Conservation (phyloP, 2,113 vertebrate genomes). For the Neomonachus schauinslandi region DNA sequence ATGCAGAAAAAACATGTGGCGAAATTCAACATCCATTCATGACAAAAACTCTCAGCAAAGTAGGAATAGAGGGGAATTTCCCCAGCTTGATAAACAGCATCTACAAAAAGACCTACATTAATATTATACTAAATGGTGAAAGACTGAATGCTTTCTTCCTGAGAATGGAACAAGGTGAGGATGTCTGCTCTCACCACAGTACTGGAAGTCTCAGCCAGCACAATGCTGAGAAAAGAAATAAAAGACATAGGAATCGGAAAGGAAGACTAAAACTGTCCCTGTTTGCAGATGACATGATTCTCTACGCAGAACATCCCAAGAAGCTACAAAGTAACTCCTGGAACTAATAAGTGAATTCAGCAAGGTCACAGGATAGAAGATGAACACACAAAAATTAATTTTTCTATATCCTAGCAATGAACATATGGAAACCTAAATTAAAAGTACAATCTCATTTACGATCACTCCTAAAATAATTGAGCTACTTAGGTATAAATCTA, state of each 20-base stretch:
- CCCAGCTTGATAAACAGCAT: neutral
- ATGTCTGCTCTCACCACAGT: neutral
- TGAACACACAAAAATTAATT: neutral
- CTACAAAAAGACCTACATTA: neutral
- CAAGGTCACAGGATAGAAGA: neutral
- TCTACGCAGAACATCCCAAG: neutral
- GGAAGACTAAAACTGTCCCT: slow-evolving; percentile 7
- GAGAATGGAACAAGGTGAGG: neutral
- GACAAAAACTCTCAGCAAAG: slow-evolving; percentile 16
- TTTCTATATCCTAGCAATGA: slow-evolving; percentile 1
- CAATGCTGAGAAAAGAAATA: neutral
- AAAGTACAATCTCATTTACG: neutral
- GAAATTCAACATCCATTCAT: slow-evolving; percentile 40
- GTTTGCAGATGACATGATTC: neutral
- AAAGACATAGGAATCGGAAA: neutral
- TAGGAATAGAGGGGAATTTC: neutral
- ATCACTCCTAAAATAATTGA: neutral
- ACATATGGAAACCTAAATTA: slow-evolving; percentile 14
- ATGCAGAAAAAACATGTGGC: slow-evolving; percentile 17
- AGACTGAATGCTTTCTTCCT: neutral
- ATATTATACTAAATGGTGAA: neutral
- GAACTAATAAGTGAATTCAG: neutral
- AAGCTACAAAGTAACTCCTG: neutral
- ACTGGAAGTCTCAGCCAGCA: neutral
- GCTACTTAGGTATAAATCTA: slow-evolving; percentile 20